phyloP scores from a whole-genome alignment of 23 tunicate species.

The Phallusia fumigata region DNA sequence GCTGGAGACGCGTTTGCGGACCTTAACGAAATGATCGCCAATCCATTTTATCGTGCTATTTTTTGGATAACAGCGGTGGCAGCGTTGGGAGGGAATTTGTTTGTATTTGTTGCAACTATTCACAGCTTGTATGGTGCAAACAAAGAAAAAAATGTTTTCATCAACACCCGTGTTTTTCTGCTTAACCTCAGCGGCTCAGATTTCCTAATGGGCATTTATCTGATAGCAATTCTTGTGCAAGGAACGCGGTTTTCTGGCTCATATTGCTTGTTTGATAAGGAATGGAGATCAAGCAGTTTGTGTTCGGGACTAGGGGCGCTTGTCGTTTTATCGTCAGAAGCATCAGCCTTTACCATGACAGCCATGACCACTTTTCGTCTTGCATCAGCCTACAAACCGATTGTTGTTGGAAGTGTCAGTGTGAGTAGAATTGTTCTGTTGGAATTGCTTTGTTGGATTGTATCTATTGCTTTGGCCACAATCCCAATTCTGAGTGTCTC shows the following conservation, averaged over 20 bases:
- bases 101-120: background rate
- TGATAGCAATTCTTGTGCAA: background rate
- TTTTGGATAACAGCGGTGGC: background rate
- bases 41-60: background rate
- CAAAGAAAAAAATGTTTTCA: background rate
- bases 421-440: background rate
- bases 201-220: background rate
- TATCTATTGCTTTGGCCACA: background rate
- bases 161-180: background rate
- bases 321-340: background rate
- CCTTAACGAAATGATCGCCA: background rate
- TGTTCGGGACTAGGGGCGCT: background rate
- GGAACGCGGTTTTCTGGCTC: background rate
- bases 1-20: background rate
- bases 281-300: background rate
- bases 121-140: background rate
- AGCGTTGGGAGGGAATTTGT: background rate
- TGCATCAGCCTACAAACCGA: background rate
- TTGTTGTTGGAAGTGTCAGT: background rate
- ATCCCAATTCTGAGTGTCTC: background rate
- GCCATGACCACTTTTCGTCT: constrained; percentile 2
- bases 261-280: background rate
- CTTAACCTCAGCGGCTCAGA: background rate
- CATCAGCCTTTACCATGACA: background rate
- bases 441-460: background rate